Evolutionary conservation across 2,113 vertebrate genomes (phyloP), one percentile per base, ranked within the genome.

Genomic region (Eurystomus gularis): DNA sequence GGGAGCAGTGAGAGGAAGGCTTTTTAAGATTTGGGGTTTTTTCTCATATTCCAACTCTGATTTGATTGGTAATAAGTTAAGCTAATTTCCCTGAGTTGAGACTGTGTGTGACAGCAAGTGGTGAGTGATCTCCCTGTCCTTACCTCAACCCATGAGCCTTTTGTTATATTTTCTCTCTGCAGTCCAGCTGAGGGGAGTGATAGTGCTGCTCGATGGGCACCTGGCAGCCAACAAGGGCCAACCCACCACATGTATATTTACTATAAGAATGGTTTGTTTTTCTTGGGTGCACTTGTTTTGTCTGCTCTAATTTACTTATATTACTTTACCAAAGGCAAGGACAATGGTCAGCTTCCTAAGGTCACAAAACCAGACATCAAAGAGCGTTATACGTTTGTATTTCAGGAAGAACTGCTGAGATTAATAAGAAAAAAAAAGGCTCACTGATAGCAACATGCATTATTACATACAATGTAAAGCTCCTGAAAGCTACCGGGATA

Each of bases 61-160:
- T 57, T 85, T 86, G 72, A 55, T 71, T 86, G 46, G 46, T 31
- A 25, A 33, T 33, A 72, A 85, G 80, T 88, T 94, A 76, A 88
- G 65, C 33, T 84, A 42, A 84, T 66, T 76, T 79, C 19, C 37
- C 9, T 1, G 2, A 10, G 37, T 42, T 6, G 6, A 52, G 40
- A 52, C 37, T 58, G 11, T 7, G 26, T 4, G 0, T n/a, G 10
- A 20, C 1, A 3, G 24, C 14, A 81, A 13, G 3, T 71, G 18
- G 6, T 37, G 49, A 58, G 7, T n/a, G 7, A 60, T 60, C 3
- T 66, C 9, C 8, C 46, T 29, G 14, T 68, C 14, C 19, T 73
- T 33, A 15, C 16, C 14, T 82, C 3, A 3, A 54, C 10, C 11
- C 24, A 31, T 0, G 3, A 58, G 48, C 1, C 31, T 77, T 84